Base-by-base conservation (phyloP, 2,797 vertebrate species). In the Lepus townsendii region DNA sequence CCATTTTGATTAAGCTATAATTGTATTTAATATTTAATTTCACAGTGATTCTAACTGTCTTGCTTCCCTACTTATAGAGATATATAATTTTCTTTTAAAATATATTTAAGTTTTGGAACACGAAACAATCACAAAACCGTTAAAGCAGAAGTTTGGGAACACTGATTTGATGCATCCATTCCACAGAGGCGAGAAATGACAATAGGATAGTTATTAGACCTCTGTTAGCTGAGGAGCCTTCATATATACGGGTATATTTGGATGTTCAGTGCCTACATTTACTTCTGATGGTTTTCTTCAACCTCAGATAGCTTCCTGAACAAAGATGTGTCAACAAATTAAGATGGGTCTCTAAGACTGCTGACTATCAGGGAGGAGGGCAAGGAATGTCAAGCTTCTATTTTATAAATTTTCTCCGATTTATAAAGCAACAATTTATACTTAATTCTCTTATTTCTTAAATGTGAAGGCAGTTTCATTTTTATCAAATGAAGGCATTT, bases 51-150 rank as follows among this genome's bases (percentile, higher is more conserved):
- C 5, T 30, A 42, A 76, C 16, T 77, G 7, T 16, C 73, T 93
- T 82, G n/a, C 26, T 52, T 16, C 76, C 30, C 77, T 86, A 76
- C 7, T 11, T 69, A 42, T 16, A 17, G 14, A 57, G 3, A 62
- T 87, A 38, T 0, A 17, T 63, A 47, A n/a, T 73, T 95, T 76
- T 77, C 4, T 84, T 94, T 84, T 62, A 77, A 95, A 84, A 88
- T 76, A 35, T 7, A 62, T 62, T 90, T 83, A 79, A 79, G 7
- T 71, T 92, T 79, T 83, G 26, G 86, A 71, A 42, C 12, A n/a
- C 65, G 6, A 83, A 94, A 63, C 63, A 32, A 5, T 77, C 89
- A 82, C 85, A 42, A 73, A 83, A 5, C 20, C 52, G 16, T 20
- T 63, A 65, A 57, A 4, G 69, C 20, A 35, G 26, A 80, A 30